Conservation (phyloP, 2,888 invertebrate genomes). For the Empis livida region DNA sequence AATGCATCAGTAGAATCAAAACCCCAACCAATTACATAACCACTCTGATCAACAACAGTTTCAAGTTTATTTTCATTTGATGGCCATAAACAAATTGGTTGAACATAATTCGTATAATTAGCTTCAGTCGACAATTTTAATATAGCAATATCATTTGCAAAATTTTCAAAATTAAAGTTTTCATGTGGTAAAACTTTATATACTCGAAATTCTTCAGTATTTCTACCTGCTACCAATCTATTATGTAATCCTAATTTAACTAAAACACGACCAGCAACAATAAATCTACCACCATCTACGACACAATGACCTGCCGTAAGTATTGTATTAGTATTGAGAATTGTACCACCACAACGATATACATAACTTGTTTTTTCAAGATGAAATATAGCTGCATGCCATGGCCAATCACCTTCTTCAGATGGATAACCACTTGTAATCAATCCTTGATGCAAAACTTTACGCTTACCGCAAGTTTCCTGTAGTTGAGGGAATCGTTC, state of each 20-base stretch:
- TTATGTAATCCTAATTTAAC: slow-evolving; percentile 32
- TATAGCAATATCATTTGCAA: slow-evolving; percentile 27
- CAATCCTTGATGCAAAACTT: slow-evolving; percentile 14
- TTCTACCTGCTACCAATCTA: slow-evolving; percentile 25
- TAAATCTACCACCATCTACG: slow-evolving; percentile 19
- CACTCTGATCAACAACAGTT: slow-evolving; percentile 9
- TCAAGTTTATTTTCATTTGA: slow-evolving; percentile 10
- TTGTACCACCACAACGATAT: slow-evolving; percentile 32
- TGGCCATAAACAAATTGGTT: slow-evolving; percentile 33
- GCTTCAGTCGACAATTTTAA: slow-evolving; percentile 27
- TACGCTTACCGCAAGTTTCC: slow-evolving; percentile 6
- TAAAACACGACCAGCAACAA: slow-evolving; percentile 24
- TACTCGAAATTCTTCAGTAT: slow-evolving; percentile 23
- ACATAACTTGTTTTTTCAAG: neutral
- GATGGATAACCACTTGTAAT: slow-evolving; percentile 30
- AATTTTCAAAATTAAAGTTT: slow-evolving; percentile 2
- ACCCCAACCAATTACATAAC: slow-evolving; percentile 32
- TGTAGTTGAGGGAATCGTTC: neutral
- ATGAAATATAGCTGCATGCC: slow-evolving; percentile 33
- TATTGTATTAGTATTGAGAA: slow-evolving; percentile 13
- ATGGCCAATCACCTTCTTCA: slow-evolving; percentile 36
- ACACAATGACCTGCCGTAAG: slow-evolving; percentile 30
- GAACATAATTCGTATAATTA: slow-evolving; percentile 26
- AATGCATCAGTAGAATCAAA: slow-evolving; percentile 22
- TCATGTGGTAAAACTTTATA: slow-evolving; percentile 6